Evolutionary conservation across 2,113 vertebrate genomes (phyloP).

Genomic region (Prunella himalayana): DNA sequence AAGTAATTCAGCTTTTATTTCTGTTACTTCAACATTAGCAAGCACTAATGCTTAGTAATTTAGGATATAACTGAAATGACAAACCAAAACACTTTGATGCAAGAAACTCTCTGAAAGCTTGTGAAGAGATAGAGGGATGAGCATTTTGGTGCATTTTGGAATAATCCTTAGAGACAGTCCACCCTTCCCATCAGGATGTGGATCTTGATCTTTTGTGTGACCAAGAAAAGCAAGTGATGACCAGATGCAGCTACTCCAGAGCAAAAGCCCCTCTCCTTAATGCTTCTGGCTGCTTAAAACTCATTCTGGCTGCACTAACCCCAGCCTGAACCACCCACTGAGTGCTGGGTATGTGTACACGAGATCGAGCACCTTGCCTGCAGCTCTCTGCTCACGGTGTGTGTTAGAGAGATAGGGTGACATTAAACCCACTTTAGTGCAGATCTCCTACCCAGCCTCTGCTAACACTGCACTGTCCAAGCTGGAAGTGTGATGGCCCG

Average conservation of each 20-base stretch:
- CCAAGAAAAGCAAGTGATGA: neutral
- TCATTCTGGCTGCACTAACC: neutral
- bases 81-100: neutral
- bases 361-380: neutral
- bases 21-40: neutral
- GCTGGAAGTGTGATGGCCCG: neutral
- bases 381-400: accelerated
- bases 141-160: neutral
- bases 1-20: conserved; percentile 7
- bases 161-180: neutral
- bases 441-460: neutral
- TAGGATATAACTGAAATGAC: neutral
- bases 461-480: accelerated
- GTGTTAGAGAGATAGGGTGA: neutral
- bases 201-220: neutral
- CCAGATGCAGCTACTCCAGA: neutral
- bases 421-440: neutral
- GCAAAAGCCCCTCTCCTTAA: neutral
- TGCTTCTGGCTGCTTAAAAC: neutral
- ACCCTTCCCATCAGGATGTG: neutral
- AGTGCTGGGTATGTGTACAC: accelerated
- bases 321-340: accelerated
- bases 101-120: neutral
- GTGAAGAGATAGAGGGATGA: neutral
- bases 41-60: neutral